Evolutionary conservation across 2,797 vertebrate genomes (phyloP), one percentile per base, ranked within the genome.

Genomic region (Pseudomugil gertrudae): DNA sequence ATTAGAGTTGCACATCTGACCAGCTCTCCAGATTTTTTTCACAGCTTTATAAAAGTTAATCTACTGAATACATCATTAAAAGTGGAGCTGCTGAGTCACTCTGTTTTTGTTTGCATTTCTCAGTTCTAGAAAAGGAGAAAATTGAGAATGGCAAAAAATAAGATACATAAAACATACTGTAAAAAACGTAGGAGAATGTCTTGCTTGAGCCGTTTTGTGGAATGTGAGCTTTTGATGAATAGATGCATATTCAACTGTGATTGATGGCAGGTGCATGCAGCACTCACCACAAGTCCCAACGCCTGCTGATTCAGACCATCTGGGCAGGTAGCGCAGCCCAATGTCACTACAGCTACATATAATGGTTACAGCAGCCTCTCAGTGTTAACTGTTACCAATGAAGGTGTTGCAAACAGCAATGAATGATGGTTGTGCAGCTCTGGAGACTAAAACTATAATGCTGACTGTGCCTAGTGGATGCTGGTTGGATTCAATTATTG

Each of bases 221-320:
- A 69, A 77, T 63, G 62, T 0, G 13, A 13, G 1, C 29, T 74
- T 73, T 72, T 68, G 40, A 79, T 29, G 23, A 76, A 63, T 13
- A 60, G 19, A 74, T 67, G 50, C 69, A 74, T 61, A 66, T 87
- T 81, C 81, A 72, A 71, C 24, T 48, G 53, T 80, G 86, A 90
- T 80, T 80, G 85, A 83, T 85, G 74, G 50, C 69, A 54, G 64
- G 57, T 61, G 74, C 69, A 84, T 62, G 69, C 23, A 0, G 26
- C 0, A 14, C 72, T 9, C 63, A n/a, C 60, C 63, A 48, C 3
- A 27, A 57, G 53, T 57, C 27, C 69, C 7, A 0, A 5, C 38
- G 57, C 76, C 71, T 57, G 63, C 83, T 76, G 76, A 63, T 63
- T 81, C 61, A 26, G 69, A 79, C 87, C 88, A 88, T 89, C 86